phyloP scores from a whole-genome alignment of 2,888 invertebrate genomes.

The Cephus runcator region DNA sequence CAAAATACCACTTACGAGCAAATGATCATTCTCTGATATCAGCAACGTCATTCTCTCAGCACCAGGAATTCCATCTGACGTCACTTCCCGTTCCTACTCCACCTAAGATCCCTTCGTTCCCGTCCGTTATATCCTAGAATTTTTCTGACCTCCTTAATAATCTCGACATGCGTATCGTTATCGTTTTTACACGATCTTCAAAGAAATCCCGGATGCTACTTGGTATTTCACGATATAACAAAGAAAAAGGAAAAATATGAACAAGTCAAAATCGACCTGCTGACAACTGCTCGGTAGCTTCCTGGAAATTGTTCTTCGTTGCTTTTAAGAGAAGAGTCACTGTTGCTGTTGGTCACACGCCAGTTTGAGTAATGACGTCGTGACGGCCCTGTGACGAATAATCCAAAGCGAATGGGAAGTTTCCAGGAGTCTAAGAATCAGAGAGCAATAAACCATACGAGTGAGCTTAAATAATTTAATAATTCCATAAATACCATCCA shows the following conservation, averaged over 20 bases:
- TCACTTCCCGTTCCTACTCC: not conserved
- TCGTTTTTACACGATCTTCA: not conserved
- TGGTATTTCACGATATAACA: not conserved
- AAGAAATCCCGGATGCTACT: not conserved
- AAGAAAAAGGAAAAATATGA: not conserved
- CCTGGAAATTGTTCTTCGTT: not conserved
- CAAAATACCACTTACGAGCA: not conserved
- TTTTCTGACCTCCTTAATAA: not conserved
- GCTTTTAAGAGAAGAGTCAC: constrained; percentile 40
- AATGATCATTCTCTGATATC: not conserved
- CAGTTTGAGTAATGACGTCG: constrained; percentile 38
- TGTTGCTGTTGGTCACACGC: constrained; percentile 48
- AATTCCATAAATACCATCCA: not conserved
- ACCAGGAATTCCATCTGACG: not conserved
- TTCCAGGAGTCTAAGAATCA: not conserved
- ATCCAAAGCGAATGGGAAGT: not conserved
- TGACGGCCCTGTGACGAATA: not conserved
- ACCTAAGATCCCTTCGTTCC: not conserved
- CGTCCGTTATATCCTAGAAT: not conserved
- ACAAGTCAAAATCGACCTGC: not conserved
- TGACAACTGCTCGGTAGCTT: not conserved
- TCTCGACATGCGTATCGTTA: not conserved
- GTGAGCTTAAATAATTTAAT: not conserved
- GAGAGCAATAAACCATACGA: not conserved
- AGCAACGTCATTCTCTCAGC: not conserved